Evolutionary conservation across 1,140 invertebrate genomes (phyloP), one percentile per base, ranked within the genome.

Genomic region (Bradynema listronoti): DNA sequence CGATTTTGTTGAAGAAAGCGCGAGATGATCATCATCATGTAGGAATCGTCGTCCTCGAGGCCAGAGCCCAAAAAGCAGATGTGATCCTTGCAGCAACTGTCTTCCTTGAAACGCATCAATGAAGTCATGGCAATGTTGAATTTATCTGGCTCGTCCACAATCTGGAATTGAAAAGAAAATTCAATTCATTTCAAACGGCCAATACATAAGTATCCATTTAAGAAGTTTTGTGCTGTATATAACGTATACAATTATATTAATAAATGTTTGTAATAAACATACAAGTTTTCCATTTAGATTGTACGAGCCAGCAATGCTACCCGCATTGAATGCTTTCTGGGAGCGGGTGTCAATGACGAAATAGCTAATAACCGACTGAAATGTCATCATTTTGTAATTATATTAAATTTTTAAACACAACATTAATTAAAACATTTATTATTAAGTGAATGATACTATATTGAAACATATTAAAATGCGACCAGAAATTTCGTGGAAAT

Each of bases 301-400:
- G 82, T 97, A 97, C 41, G 94, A 92, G 47, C 91, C 96, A 1
- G 89, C 87, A 64, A 97, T 84, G 82, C 96, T 91, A 0, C 93
- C 93, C 62, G 86, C 86, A 82, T 95, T 96, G 77, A 96, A 98
- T 72, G 96, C 91, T 63, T 95, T 90, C 0, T 90, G 87, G 14
- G 92, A 90, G 71, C 93, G 83, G 80, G 91, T 96, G 79, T 98
- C 94, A 4, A 98, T 91, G 24, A 97, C 83, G 81, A 98, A 97
- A 80, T 95, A 98, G 70, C 87, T 85, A 80, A 79, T 75, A 83
- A 80, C 0, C 80, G 69, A 30, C 77, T 81, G 66, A 85, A 85
- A 29, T 81, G 73, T 39, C 19, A 19, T 39, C 19, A 11, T 11
- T 39, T 39, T 39, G 11, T 39, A 11, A 39, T 39, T 39, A 19